A percentile compares a stretch with the other conserved stretches of the same genome.
phyloP scores from a whole-genome alignment of 2,113 vertebrate genomes.

The Pao palembangensis region DNA sequence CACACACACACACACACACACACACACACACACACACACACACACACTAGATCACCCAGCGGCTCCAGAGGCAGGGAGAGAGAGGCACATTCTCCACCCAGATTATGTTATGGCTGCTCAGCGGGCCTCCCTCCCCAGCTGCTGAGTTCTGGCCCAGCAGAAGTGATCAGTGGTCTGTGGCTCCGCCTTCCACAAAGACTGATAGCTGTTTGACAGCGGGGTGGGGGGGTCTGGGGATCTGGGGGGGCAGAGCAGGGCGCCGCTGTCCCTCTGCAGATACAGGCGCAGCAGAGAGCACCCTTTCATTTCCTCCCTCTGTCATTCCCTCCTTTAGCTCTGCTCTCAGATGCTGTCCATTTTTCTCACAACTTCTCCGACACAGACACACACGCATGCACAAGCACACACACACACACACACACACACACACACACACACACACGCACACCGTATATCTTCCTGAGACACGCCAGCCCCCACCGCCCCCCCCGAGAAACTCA shows the following conservation, averaged over 20 bases:
- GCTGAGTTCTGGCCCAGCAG: no score
- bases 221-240: constrained; percentile 39
- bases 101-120: no score
- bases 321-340: constrained; percentile 59
- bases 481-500: constrained; percentile 69
- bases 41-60: no score
- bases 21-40: no score
- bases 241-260: constrained; percentile 34
- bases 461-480: constrained; percentile 49
- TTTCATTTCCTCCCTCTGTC: constrained; percentile 62
- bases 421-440: constrained; percentile 15
- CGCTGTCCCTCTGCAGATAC: constrained; percentile 65
- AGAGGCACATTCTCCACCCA: no score
- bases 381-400: constrained; percentile 11
- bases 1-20: no score
- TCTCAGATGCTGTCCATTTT: constrained; percentile 48
- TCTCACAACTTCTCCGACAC: constrained; percentile 41
- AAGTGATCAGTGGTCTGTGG: constrained; percentile 58
- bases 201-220: constrained; percentile 60
- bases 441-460: constrained; percentile 51
- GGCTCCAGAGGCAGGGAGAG: no score
- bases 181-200: constrained; percentile 56
- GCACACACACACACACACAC: constrained; percentile 10
- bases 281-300: constrained; percentile 52
- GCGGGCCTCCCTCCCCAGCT: no score